These are phyloP conservation scores for Molanna angustata DNA, from an alignment of 2,888 invertebrate genomes.

Conservation along the genomic window DNA sequence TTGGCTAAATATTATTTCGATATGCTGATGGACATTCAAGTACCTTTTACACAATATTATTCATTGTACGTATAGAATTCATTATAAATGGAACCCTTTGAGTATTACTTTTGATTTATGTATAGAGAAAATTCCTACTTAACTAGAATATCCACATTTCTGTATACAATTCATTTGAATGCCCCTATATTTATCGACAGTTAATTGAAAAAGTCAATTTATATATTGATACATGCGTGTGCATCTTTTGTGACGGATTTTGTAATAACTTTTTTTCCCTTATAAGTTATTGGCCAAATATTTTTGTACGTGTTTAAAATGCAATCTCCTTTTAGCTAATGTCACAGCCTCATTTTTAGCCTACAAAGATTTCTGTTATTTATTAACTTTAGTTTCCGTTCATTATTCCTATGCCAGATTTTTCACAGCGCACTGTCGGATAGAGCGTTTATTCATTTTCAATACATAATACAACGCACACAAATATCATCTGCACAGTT, in stretches of 20 bases:
- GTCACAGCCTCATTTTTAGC: slow-evolving; percentile 58
- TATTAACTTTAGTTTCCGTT: slow-evolving; percentile 21
- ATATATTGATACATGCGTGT: too few species aligned
- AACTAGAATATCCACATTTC: too few species aligned
- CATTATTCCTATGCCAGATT: slow-evolving; percentile 21
- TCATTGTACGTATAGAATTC: too few species aligned
- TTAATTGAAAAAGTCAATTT: too few species aligned
- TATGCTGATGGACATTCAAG: too few species aligned
- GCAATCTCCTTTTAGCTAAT: slow-evolving; percentile 48
- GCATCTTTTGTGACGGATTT: slow-evolving; percentile 10
- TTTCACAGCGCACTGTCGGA: slow-evolving; percentile 26
- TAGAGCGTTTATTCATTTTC: slow-evolving; percentile 32
- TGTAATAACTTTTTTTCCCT: slow-evolving; percentile 40
- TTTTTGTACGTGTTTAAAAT: slow-evolving; percentile 42
- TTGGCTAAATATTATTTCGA: too few species aligned
- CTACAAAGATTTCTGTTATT: slow-evolving; percentile 47
- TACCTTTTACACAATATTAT: too few species aligned
- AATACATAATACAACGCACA: slow-evolving; percentile 19
- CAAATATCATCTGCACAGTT: slow-evolving; percentile 12
- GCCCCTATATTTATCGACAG: too few species aligned
- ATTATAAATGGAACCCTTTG: too few species aligned
- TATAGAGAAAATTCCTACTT: too few species aligned
- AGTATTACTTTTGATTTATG: too few species aligned
- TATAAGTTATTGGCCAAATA: slow-evolving; percentile 51
- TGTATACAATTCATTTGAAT: too few species aligned